These are phyloP conservation scores for Erebia ligea DNA, from an alignment of 2,888 invertebrate species.

Conservation along the genomic window DNA sequence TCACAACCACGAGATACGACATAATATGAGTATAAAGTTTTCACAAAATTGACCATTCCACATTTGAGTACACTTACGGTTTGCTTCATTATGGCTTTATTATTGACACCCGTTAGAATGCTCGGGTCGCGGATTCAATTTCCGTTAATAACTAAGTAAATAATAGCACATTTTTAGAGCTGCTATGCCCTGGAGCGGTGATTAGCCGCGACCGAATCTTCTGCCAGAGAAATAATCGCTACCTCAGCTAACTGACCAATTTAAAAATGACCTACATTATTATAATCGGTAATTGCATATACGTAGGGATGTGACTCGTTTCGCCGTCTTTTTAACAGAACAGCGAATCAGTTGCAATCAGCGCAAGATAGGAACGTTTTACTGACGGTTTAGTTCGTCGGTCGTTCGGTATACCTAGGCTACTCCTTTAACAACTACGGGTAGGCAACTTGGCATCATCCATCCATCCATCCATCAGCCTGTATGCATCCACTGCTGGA, in stretches of 20 bases:
- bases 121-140: slow-evolving; percentile 23
- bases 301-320: too few species aligned
- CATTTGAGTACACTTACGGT: slow-evolving; percentile 27
- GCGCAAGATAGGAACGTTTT: too few species aligned
- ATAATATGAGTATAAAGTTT: slow-evolving; percentile 9
- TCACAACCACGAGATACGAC: slow-evolving; percentile 2
- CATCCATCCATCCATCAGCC: too few species aligned
- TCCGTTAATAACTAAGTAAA: slow-evolving; percentile 13
- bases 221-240: neutral
- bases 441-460: neutral
- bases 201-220: slow-evolving; percentile 6
- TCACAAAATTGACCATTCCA: slow-evolving; percentile 20
- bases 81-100: slow-evolving; percentile 23
- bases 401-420: too few species aligned
- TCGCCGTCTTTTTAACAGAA: too few species aligned
- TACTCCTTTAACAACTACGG: too few species aligned
- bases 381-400: too few species aligned
- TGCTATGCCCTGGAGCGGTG: slow-evolving; percentile 1
- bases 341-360: too few species aligned
- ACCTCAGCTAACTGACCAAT: neutral
- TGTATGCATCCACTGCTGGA: too few species aligned
- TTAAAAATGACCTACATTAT: neutral
- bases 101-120: slow-evolving; percentile 24
- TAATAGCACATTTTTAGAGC: slow-evolving; percentile 11
- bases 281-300: neutral